Base-by-base conservation (phyloP, 2,113 vertebrate species). In the Ivindomyrus marchei region DNA sequence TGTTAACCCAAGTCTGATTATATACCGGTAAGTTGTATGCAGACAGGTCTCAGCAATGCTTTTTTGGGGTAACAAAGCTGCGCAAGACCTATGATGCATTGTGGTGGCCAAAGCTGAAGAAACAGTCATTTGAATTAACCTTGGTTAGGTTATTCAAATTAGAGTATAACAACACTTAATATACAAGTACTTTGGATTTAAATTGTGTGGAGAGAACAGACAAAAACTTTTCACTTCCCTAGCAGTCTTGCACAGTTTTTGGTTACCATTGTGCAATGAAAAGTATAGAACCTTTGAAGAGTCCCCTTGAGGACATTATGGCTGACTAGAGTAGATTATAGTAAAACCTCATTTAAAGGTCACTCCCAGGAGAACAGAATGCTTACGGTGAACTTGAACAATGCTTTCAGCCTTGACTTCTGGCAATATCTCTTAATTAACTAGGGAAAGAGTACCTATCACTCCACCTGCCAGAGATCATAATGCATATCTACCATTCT, bases 381-480 rank as follows among this genome's bases (percentile, higher is more conserved):
- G 42, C 77, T 89, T 85, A 58, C 24, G 3, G 21, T 62, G 80
- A 89, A 85, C 53, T 85, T 39, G 24, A 85, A 50, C 77, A 31
- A 89, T 17, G 1, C 21, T 42, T 89, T 46, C 42, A 62, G 50
- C 42, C 80, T 85, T 80, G 45, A 85, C 52, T 85, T 39, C 52
- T 85, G 89, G 39, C 50, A 58, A 62, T 62, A 52, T 58, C 52
- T 84, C 50, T 85, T 84, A 58, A 85, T 89, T 89, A 89, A 85
- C 80, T 24, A 58, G 80, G 56, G 52, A 89, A 27, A 13, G 89
- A 42, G 45, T 53, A 85, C 52, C 80, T 21, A 27, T 15, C 42
- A 27, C 50, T 39, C 49, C 80, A 85, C 80, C 89, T 89, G 89
- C 39, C 39, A 31, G 8, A 58, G 52, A 58, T 89, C 24, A 85